phyloP scores from a whole-genome alignment of 2,797 vertebrate genomes.

The Artibeus jamaicensis region DNA sequence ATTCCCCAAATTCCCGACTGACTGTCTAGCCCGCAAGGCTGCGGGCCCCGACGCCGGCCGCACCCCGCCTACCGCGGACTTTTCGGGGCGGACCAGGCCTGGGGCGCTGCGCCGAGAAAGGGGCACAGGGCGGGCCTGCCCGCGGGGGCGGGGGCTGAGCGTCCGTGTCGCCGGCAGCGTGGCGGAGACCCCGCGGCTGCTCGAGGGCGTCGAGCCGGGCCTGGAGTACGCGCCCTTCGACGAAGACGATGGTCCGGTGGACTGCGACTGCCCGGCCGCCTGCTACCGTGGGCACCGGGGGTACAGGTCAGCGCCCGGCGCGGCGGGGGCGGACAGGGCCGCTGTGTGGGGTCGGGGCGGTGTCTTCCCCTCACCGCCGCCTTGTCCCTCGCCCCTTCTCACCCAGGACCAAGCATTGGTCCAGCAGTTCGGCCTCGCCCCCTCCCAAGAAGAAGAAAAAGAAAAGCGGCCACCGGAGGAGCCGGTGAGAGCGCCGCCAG shows the following conservation, averaged over 20 bases:
- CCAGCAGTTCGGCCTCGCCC: constrained; percentile 95
- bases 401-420: constrained; percentile 86
- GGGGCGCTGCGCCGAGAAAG: no score
- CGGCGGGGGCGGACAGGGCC: fast-evolving
- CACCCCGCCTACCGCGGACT: not conserved
- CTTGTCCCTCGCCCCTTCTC: not conserved
- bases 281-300: constrained; percentile 88
- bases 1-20: not conserved
- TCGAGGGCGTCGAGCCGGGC: constrained; percentile 82
- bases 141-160: not conserved
- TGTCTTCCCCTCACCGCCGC: not conserved
- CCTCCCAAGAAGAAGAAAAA: constrained; percentile 99
- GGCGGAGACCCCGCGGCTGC: constrained; percentile 85
- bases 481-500: constrained; percentile 87
- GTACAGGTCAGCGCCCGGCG: constrained; percentile 85
- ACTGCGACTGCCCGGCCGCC: constrained; percentile 86
- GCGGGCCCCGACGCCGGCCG: not conserved
- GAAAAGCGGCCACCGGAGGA: constrained; percentile 93
- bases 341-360: fast-evolving
- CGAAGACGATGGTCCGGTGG: constrained; percentile 86
- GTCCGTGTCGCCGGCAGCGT: constrained; percentile 74
- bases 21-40: not conserved
- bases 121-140: not conserved
- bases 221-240: constrained; percentile 83
- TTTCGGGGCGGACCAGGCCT: not conserved